Percentiles rank a stretch among this genome's conserved stretches.
phyloP scores from a whole-genome alignment of 2,888 invertebrate species.

The Macrosiphum euphorbiae region DNA sequence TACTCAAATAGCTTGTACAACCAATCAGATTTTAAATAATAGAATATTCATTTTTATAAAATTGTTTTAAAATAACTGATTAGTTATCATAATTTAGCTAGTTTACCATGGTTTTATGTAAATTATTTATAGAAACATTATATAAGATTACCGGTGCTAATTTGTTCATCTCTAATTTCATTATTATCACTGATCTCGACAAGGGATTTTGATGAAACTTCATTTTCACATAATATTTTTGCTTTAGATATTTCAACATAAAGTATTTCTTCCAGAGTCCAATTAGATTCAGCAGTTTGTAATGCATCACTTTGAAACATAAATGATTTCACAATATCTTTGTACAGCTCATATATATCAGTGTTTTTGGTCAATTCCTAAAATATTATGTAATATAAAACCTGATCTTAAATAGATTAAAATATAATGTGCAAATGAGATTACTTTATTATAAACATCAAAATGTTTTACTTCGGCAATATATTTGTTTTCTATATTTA shows the following conservation, averaged over 20 bases:
- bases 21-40: neutral
- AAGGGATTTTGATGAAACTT: neutral
- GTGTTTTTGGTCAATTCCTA: constrained; percentile 27
- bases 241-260: neutral
- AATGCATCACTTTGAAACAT: neutral
- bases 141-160: neutral
- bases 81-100: neutral
- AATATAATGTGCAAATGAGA: neutral
- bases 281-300: neutral
- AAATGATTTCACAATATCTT: neutral
- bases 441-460: neutral
- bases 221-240: neutral
- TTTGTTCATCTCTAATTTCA: neutral
- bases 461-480: neutral
- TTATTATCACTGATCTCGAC: neutral
- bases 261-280: constrained; percentile 24
- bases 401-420: neutral
- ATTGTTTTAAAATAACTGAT: neutral
- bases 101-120: neutral
- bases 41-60: neutral
- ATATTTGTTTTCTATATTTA: constrained; percentile 3
- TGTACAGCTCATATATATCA: neutral
- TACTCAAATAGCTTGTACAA: neutral
- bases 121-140: neutral
- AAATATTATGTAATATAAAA: neutral